A percentile compares a stretch with the other conserved stretches of the same genome.
Evolutionary conservation across 2,888 invertebrate genomes (phyloP).

Genomic region (Mactromeris polynyma): DNA sequence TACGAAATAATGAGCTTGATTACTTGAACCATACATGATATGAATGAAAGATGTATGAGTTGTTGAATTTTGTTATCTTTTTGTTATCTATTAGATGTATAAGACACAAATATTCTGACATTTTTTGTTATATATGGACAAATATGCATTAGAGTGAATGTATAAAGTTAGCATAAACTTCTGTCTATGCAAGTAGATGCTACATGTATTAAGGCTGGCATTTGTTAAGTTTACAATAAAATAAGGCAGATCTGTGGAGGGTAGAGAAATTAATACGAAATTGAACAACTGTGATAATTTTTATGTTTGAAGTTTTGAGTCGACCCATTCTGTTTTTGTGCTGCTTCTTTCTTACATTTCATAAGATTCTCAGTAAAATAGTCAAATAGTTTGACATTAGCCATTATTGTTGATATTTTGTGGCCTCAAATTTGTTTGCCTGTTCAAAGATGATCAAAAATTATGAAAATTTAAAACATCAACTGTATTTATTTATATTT

Average conservation of each 20-base stretch:
- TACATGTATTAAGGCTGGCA: neutral
- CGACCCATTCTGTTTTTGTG: neutral
- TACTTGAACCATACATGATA: too few species aligned
- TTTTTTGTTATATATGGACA: neutral
- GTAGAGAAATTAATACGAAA: neutral
- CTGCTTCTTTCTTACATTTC: neutral
- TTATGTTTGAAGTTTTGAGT: neutral
- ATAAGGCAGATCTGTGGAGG: neutral
- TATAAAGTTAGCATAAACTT: neutral
- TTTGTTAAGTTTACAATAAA: neutral
- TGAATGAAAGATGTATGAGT: too few species aligned
- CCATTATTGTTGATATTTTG: neutral
- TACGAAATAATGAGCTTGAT: too few species aligned
- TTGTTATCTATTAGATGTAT: neutral
- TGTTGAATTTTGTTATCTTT: neutral
- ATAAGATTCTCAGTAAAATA: neutral
- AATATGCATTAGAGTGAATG: neutral
- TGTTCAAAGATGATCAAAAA: neutral
- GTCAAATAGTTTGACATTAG: neutral
- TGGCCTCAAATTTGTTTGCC: neutral
- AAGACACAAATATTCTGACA: neutral
- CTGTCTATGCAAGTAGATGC: neutral
- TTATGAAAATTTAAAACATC: neutral
- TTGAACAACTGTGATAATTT: neutral
- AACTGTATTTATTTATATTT: conserved; percentile 3